Percentiles rank a stretch among this genome's conserved stretches.
Conservation (phyloP, 2,113 vertebrate species). For the Copsychus sechellarum region DNA sequence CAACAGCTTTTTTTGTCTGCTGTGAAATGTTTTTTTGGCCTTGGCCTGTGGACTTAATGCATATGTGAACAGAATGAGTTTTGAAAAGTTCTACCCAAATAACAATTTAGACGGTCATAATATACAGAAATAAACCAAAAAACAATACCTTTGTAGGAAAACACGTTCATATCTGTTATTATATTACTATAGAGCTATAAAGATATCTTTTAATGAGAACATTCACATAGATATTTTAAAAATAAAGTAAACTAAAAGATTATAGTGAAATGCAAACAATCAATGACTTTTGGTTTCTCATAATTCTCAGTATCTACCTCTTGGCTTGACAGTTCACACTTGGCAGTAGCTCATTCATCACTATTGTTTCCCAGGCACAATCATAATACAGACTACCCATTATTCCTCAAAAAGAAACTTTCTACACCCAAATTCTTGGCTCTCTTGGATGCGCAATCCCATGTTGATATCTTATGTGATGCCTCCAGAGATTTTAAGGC, state of each 20-base stretch:
- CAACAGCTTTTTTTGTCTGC: background rate
- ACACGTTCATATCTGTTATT: background rate
- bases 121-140: background rate
- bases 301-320: background rate
- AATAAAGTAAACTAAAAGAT: background rate
- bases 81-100: background rate
- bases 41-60: background rate
- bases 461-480: background rate
- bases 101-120: background rate
- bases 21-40: background rate
- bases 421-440: background rate
- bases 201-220: background rate
- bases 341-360: background rate
- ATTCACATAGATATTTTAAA: background rate
- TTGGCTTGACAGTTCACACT: fast-evolving
- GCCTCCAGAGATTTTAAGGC: background rate
- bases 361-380: background rate
- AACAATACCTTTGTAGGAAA: background rate
- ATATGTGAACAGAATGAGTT: fast-evolving
- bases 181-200: background rate
- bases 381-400: background rate
- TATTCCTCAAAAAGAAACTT: background rate
- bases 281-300: background rate
- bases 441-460: background rate
- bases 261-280: background rate